Evolutionary conservation across 2,113 vertebrate genomes (phyloP), one percentile per base, ranked within the genome.

Genomic region (Labrus mixtus): DNA sequence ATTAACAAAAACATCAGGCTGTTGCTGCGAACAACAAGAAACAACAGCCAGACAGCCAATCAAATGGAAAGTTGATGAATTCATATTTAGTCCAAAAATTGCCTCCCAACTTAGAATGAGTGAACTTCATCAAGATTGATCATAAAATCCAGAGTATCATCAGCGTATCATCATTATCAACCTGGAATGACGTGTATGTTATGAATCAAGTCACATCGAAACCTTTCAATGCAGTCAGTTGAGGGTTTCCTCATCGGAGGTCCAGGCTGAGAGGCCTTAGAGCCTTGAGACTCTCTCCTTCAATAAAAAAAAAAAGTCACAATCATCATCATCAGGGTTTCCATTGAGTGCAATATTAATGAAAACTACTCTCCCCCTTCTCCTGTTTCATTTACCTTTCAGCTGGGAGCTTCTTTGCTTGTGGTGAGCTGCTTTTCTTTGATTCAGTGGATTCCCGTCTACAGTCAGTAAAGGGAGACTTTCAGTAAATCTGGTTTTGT

Each of bases 401-500:
- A 56, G 65, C 66, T 0, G 92, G 89, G 0, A 90, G 90, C 59
- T 94, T 97, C 93, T 95, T 97, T 53, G 95, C 93, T n/a, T 92
- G 89, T 5, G 95, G 93, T 48, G 94, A 93, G 73, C 66, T 87
- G 57, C 87, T 92, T 73, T 89, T 95, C 89, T 91, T 96, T 0
- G 90, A 94, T 43, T 96, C 96, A 1, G 76, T 88, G 3, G 96
- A 97, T 76, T 96, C 95, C 19, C 94, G 94, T 91, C 97, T 98
- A 37, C 36, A 68, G 23, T 36, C 75, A 25, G 25, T 10, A 23
- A 63, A 0, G 6, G 66, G 13, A 84, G 29, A 37, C 20, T 53
- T 68, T 51, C 15, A 69, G 60, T 76, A 6, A 80, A 65, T 56
- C 10, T 39, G 12, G 1, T 19, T 54, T 48, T 56, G 29, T 51